Evolutionary conservation across 2,797 vertebrate genomes (phyloP), one percentile per base, ranked within the genome.

Genomic region (Megalops cyprinoides): DNA sequence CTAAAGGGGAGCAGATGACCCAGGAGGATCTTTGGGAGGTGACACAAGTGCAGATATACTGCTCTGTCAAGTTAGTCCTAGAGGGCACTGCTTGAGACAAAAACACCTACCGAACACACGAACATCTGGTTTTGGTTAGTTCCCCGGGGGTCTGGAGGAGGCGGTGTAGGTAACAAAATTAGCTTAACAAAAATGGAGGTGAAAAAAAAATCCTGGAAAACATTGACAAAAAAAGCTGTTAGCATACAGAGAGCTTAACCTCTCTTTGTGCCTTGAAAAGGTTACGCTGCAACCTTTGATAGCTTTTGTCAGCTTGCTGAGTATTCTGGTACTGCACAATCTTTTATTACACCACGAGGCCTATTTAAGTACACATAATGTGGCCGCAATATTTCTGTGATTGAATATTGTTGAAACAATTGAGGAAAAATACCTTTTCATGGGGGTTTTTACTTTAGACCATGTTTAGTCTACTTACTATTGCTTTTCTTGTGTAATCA

Each of bases 101-200:
- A 76, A 44, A 65, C 76, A 85, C 79, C 84, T 37, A 67, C 28
- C 85, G 46, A 82, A 67, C 79, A 78, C 60, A 79, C 69, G 73
- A 18, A 88, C 90, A 91, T 91, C 87, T 92, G 90, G 87, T 84
- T 90, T 0, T 49, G 77, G 74, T 91, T 90, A 87, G 55, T 65
- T 7, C 8, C 56, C 48, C 34, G 37, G 82, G 46, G 73, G 71
- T 74, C 12, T 48, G 44, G 28, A 39, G 6, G 23, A 49, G 46
- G 3, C 73, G 28, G 34, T 14, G 46, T 74, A 31, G n/a, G 8
- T 23, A 49, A 74, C 23, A 74, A 49, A 74, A 74, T 74, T 74
- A 48, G 42, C 71, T 74, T 74, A 48, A 74, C 42, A 49, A 49
- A 60, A 60, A 51, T 48, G 49, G 44, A n/a, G 15, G 25, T 15